These are phyloP conservation scores for Tyto alba DNA, from an alignment of 2,113 vertebrate species.

Conservation along the genomic window DNA sequence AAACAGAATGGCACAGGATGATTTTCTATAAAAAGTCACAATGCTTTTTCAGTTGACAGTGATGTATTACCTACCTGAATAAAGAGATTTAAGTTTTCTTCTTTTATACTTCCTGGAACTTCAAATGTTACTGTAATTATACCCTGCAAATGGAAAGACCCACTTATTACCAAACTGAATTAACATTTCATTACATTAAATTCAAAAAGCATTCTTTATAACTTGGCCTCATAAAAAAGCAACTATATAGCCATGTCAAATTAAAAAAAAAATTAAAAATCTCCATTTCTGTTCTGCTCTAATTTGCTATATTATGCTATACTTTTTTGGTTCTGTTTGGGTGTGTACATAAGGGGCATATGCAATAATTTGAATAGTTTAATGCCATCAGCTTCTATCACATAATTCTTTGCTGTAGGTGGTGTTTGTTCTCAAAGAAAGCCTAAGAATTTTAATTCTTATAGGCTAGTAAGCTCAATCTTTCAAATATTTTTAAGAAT, in stretches of 20 bases:
- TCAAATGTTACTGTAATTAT: slow-evolving; percentile 93
- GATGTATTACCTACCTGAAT: slow-evolving; percentile 80
- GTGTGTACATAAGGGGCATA: not conserved
- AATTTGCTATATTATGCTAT: not conserved
- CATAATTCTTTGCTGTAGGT: not conserved
- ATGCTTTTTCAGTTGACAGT: not conserved
- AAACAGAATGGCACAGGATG: not conserved
- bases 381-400: not conserved
- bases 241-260: not conserved
- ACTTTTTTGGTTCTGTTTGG: not conserved
- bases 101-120: slow-evolving; percentile 80
- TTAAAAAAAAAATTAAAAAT: not conserved
- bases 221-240: not conserved
- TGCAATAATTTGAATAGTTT: not conserved
- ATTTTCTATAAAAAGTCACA: not conserved
- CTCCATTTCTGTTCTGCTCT: not conserved
- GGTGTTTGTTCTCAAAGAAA: not conserved
- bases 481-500: not conserved
- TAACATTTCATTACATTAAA: not conserved
- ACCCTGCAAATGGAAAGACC: slow-evolving; percentile 72
- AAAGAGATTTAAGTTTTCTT: slow-evolving; percentile 86
- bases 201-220: not conserved
- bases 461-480: not conserved
- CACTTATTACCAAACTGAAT: not conserved
- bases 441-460: not conserved